phyloP scores from a whole-genome alignment of 2,888 invertebrate genomes.

The Rhorus exstirpatorius region DNA sequence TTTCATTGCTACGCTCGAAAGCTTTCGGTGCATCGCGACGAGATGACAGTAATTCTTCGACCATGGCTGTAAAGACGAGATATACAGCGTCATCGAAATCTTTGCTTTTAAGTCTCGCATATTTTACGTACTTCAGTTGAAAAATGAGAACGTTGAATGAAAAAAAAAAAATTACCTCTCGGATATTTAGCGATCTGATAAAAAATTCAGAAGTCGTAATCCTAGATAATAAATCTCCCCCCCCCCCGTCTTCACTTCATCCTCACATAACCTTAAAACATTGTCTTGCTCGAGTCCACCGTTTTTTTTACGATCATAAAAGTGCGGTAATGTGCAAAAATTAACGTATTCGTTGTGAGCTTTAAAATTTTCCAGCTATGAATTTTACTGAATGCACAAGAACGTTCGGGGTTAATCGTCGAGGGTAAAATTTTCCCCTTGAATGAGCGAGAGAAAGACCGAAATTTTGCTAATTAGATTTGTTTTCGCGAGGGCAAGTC shows the following conservation, averaged over 20 bases:
- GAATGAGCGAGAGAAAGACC: conserved; percentile 21
- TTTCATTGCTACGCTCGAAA: conserved; percentile 79
- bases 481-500: conserved; percentile 23
- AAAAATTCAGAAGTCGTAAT: no score
- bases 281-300: no score
- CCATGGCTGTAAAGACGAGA: conserved; percentile 77
- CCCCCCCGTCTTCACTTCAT: no score
- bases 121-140: neutral
- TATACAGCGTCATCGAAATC: neutral
- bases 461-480: conserved; percentile 50
- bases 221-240: no score
- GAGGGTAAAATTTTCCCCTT: neutral
- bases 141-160: no score
- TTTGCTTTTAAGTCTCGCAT: no score
- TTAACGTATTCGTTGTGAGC: no score
- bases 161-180: no score
- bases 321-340: no score
- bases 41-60: conserved; percentile 77
- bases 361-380: neutral
- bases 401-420: neutral
- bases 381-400: neutral
- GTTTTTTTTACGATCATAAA: no score
- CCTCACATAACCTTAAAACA: no score
- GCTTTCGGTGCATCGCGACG: conserved; percentile 80
- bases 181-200: no score